Evolutionary conservation across 1,140 invertebrate genomes (phyloP).

Genomic region (Pseudomyrmex pallidus): DNA sequence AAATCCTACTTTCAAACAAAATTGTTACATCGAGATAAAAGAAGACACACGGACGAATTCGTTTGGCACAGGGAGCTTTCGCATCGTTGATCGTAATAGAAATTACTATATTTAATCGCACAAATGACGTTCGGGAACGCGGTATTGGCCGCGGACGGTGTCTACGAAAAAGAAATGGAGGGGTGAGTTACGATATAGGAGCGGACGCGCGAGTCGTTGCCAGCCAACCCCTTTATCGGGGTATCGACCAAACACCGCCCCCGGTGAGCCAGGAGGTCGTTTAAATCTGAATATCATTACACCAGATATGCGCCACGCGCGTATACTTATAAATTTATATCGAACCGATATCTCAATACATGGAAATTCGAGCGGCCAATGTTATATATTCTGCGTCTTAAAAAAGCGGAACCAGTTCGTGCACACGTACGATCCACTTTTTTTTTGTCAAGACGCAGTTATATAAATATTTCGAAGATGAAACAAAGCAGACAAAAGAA

Average conservation of each 20-base stretch:
- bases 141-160: not conserved
- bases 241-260: conserved; percentile 79
- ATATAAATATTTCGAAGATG: not conserved
- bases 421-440: not conserved
- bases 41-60: too few species aligned
- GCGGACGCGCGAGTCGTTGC: conserved; percentile 73
- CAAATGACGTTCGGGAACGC: not conserved
- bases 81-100: not conserved
- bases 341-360: conserved; percentile 5
- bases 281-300: conserved; percentile 70
- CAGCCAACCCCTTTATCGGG: conserved; percentile 70
- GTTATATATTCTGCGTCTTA: not conserved
- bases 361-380: conserved; percentile 4
- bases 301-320: conserved; percentile 1
- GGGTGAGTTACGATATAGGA: conserved; percentile 63
- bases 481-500: not conserved
- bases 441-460: not conserved
- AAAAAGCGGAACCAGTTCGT: not conserved
- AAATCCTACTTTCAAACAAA: too few species aligned
- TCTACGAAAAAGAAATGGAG: conserved; percentile 57
- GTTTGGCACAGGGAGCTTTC: not conserved
- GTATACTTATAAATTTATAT: conserved; percentile 25
- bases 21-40: too few species aligned
- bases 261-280: conserved; percentile 50
- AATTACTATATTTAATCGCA: conserved; percentile 39